Percentiles rank a stretch among this genome's conserved stretches.
phyloP scores from a whole-genome alignment of 2,888 invertebrate species.

The Coelinius sp. region DNA sequence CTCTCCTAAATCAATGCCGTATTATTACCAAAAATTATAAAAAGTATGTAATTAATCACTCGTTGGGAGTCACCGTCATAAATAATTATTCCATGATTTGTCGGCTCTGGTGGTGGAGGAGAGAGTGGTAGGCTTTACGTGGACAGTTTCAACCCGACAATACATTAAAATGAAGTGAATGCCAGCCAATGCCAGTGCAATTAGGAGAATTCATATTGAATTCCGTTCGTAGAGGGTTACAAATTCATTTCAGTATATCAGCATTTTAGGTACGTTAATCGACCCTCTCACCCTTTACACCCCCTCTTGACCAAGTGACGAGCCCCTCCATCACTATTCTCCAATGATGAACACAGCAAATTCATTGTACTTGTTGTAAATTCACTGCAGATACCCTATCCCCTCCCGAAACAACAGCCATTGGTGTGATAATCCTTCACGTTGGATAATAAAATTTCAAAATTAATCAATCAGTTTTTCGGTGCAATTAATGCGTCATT shows the following conservation, averaged over 20 bases:
- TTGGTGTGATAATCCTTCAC: slow-evolving; percentile 18
- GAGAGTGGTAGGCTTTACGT: not conserved
- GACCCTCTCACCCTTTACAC: not conserved
- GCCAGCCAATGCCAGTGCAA: slow-evolving; percentile 16
- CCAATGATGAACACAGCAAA: slow-evolving; percentile 10
- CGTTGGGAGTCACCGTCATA: not conserved
- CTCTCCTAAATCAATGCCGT: not conserved
- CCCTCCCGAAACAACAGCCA: not conserved
- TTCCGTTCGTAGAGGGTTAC: slow-evolving; percentile 2
- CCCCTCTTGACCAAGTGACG: not conserved
- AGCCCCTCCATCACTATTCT: not conserved
- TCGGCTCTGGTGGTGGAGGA: not conserved
- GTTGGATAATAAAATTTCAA: slow-evolving; percentile 50
- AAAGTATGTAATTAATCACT: slow-evolving; percentile 1
- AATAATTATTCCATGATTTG: slow-evolving; percentile 20
- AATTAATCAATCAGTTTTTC: slow-evolving; percentile 64
- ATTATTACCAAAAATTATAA: slow-evolving; percentile 11
- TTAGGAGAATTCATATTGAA: slow-evolving; percentile 22
- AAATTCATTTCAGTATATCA: slow-evolving; percentile 21
- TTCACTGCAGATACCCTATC: not conserved
- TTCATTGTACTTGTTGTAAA: slow-evolving; percentile 4
- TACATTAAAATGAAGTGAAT: slow-evolving; percentile 25
- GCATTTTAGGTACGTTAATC: slow-evolving; percentile 22
- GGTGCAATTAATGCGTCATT: slow-evolving; percentile 61
- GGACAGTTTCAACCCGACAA: slow-evolving; percentile 10